A percentile compares a stretch with the other conserved stretches of the same genome.
Conservation (phyloP, 1,140 invertebrate species). For the Babylonia areolata region DNA sequence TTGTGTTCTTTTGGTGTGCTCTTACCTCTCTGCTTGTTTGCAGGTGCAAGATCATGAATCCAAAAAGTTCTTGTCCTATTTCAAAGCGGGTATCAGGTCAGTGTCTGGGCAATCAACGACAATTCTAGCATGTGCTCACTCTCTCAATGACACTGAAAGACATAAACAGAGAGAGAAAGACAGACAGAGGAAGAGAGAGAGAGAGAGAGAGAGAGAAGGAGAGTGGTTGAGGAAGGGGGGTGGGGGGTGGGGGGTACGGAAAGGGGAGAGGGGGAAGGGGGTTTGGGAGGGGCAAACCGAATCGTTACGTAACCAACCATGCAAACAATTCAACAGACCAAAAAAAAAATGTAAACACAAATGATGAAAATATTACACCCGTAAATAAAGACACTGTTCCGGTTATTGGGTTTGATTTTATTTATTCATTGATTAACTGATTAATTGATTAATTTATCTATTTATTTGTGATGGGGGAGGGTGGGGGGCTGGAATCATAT, state of each 20-base stretch:
- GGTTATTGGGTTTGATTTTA: no score
- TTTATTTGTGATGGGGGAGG: no score
- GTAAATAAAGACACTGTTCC: no score
- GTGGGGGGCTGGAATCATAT: no score
- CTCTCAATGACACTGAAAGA: neutral
- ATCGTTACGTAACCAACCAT: neutral
- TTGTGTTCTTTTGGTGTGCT: no score
- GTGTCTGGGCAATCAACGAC: neutral
- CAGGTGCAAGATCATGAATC: constrained; percentile 87
- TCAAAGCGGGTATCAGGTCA: constrained; percentile 77
- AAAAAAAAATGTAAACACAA: no score
- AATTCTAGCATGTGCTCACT: no score
- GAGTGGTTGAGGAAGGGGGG: neutral
- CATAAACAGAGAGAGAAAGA: neutral
- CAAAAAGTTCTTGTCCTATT: constrained; percentile 86
- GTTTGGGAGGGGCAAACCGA: neutral
- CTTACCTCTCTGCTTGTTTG: no score
- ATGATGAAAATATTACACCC: no score
- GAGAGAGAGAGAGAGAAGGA: neutral
- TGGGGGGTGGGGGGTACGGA: neutral
- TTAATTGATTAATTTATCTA: no score
- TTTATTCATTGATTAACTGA: no score
- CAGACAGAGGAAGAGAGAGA: neutral
- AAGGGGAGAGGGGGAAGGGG: neutral
- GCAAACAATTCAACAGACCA: neutral